A percentile compares a stretch with the other conserved stretches of the same genome.
Conservation (phyloP, 2,113 vertebrate genomes). For the Misgurnus mizolepis region DNA sequence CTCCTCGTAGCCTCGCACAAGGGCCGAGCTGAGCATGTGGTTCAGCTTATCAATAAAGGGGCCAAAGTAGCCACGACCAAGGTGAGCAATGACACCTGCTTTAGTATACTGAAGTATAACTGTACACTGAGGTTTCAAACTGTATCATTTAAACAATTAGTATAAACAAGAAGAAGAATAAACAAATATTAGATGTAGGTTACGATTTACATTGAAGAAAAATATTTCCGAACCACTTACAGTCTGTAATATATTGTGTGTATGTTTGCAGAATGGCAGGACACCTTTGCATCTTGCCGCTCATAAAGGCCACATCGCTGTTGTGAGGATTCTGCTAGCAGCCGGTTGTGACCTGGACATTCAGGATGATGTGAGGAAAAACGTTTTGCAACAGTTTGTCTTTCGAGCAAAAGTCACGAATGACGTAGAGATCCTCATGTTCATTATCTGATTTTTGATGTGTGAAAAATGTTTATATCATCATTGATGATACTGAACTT, state of each 20-base stretch:
- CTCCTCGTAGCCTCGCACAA: slow-evolving; percentile 96
- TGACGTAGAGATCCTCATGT: neutral
- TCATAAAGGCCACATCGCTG: slow-evolving; percentile 89
- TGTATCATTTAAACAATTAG: too few relatives aligned
- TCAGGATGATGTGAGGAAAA: slow-evolving; percentile 92
- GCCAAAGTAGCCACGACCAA: slow-evolving; percentile 97
- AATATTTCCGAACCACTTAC: too few relatives aligned
- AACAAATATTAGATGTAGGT: too few relatives aligned
- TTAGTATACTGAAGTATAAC: too few relatives aligned
- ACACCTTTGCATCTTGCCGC: slow-evolving; percentile 92
- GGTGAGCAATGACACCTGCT: slow-evolving; percentile 75
- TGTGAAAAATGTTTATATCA: neutral
- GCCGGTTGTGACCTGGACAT: slow-evolving; percentile 95
- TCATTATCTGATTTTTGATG: neutral
- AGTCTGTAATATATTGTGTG: slow-evolving; percentile 34
- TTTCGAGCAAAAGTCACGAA: neutral
- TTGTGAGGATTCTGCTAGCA: slow-evolving; percentile 90
- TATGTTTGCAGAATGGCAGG: slow-evolving; percentile 85
- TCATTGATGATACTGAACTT: neutral
- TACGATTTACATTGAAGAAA: too few relatives aligned
- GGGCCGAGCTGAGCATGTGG: slow-evolving; percentile 96
- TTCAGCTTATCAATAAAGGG: slow-evolving; percentile 98
- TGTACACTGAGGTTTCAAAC: too few relatives aligned
- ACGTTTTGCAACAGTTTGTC: neutral
- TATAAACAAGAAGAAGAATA: too few relatives aligned